Percentiles rank a stretch among this genome's conserved stretches.
These are phyloP conservation scores for Bucco capensis DNA, from an alignment of 2,113 vertebrate species.

Conservation along the genomic window DNA sequence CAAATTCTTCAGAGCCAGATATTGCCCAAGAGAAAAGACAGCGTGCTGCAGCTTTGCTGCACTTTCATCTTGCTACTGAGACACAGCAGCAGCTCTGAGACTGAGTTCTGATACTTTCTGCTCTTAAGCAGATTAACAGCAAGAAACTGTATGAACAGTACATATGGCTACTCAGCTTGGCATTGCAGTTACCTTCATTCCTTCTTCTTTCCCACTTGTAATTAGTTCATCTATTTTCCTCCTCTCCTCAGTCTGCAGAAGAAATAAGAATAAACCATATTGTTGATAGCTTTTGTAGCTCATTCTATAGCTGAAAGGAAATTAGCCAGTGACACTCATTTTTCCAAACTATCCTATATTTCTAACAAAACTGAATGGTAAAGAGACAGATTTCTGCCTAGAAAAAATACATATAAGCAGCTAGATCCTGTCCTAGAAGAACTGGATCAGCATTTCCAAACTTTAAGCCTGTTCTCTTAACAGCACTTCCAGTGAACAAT, in stretches of 20 bases:
- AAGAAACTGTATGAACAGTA: not conserved
- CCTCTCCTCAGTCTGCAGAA: constrained; percentile 85
- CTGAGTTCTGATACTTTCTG: not conserved
- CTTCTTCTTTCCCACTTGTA: constrained; percentile 85
- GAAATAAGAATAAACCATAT: not conserved
- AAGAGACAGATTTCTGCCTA: not conserved
- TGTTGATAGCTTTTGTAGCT: not conserved
- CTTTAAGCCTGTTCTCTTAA: not conserved
- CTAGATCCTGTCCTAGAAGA: not conserved
- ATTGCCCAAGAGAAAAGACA: not conserved
- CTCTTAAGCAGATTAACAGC: not conserved
- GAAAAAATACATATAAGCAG: not conserved
- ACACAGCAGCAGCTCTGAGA: not conserved
- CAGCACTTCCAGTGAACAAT: not conserved
- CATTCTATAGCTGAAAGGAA: not conserved
- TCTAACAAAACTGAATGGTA: not conserved
- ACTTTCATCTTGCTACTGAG: not conserved
- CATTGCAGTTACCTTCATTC: constrained; percentile 83
- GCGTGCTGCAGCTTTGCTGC: not conserved
- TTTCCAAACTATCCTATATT: not conserved
- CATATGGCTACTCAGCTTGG: not conserved
- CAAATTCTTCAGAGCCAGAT: not conserved
- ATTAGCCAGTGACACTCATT: not conserved
- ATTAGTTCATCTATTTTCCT: constrained; percentile 86
- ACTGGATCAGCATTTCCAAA: not conserved